Evolutionary conservation across 2,888 invertebrate genomes (phyloP).

Genomic region (Galerucella nymphaeae): DNA sequence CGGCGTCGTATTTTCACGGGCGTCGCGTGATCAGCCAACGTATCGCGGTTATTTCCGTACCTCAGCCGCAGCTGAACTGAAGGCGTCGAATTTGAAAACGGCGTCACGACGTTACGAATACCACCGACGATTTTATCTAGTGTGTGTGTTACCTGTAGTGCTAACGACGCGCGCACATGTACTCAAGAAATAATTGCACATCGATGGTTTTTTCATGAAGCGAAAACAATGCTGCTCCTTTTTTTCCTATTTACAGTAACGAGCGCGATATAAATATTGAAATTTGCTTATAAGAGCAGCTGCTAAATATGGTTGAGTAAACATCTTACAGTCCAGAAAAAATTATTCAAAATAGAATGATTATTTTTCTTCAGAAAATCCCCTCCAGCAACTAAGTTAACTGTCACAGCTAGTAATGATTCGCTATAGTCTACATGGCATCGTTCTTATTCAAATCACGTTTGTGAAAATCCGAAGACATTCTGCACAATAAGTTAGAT

Average conservation of each 20-base stretch:
- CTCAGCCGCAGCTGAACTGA: slow-evolving; percentile 62
- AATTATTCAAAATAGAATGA: no score
- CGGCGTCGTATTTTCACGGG: slow-evolving; percentile 49
- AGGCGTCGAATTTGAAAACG: slow-evolving; percentile 46
- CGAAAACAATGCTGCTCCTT: background rate
- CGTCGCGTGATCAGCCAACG: slow-evolving; percentile 57
- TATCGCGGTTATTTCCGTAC: slow-evolving; percentile 61
- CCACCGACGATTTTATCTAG: slow-evolving; percentile 32
- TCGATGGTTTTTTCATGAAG: background rate
- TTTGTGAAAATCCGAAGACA: no score
- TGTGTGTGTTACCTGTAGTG: slow-evolving; percentile 13
- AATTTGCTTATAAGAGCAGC: no score
- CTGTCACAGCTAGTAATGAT: no score
- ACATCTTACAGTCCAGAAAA: no score
- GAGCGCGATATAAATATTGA: background rate
- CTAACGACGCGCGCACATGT: slow-evolving; percentile 22
- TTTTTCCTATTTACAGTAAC: background rate
- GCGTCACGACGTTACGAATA: slow-evolving; percentile 53
- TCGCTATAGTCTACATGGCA: no score
- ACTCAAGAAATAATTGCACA: slow-evolving; percentile 3
- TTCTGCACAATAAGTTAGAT: no score
- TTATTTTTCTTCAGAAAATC: no score
- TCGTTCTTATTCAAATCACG: no score
- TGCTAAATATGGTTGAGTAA: no score
- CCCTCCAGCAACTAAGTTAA: no score